Evolutionary conservation across 2,113 vertebrate genomes (phyloP).

Genomic region (Seriola dumerili): DNA sequence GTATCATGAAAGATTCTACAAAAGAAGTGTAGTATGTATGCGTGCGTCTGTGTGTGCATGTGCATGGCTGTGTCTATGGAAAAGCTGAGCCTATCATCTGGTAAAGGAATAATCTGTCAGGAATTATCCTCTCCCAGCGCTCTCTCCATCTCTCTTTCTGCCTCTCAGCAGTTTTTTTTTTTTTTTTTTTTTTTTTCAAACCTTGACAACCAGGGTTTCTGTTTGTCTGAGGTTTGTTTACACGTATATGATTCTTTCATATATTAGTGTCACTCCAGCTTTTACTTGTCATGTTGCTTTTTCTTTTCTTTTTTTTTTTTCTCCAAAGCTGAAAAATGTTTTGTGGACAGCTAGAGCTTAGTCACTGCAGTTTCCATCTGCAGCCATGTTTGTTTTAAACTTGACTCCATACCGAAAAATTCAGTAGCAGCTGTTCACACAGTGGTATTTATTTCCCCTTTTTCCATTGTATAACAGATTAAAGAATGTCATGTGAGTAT

Average conservation of each 20-base stretch:
- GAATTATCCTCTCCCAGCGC: conserved; percentile 44
- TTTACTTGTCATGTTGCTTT: neutral
- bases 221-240: conserved; percentile 53
- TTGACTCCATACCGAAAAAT: conserved; percentile 23
- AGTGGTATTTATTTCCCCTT: neutral
- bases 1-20: conserved; percentile 54
- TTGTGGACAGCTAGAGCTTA: conserved; percentile 19
- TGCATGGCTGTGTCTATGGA: conserved; percentile 62
- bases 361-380: conserved; percentile 42
- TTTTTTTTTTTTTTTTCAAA: conserved; percentile 35
- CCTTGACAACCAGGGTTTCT: conserved; percentile 23
- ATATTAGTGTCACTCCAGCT: conserved; percentile 13
- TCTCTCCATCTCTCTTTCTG: conserved; percentile 51
- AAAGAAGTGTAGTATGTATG: conserved; percentile 46
- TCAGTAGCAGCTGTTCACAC: conserved; percentile 31
- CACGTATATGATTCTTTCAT: conserved; percentile 48
- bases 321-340: neutral
- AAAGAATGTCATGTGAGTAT: neutral
- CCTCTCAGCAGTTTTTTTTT: conserved; percentile 42
- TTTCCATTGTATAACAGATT: neutral
- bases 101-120: conserved; percentile 73
- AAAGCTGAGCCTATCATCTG: conserved; percentile 78
- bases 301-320: neutral
- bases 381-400: conserved; percentile 39
- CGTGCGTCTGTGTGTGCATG: conserved; percentile 20